Percentiles rank a stretch among this genome's conserved stretches.
These are phyloP conservation scores for Tetraneura akinire DNA, from an alignment of 1,140 invertebrate genomes.

Conservation along the genomic window DNA sequence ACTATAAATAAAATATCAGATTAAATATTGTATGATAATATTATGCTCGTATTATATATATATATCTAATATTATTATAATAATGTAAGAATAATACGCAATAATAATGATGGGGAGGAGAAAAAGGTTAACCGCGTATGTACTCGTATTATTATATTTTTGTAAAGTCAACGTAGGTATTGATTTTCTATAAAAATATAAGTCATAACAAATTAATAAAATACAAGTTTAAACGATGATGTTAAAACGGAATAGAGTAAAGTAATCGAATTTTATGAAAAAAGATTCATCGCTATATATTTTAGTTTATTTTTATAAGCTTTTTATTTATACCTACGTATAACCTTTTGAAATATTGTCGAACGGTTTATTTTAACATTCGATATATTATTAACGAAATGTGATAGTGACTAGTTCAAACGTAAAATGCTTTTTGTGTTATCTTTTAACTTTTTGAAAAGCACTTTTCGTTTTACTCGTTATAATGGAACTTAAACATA, in stretches of 20 bases:
- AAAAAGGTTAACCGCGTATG: too few species aligned
- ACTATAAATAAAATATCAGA: too few species aligned
- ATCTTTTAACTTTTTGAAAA: background rate
- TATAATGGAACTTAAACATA: too few species aligned
- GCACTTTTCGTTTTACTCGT: background rate
- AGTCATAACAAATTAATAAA: conserved; percentile 6
- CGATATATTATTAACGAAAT: background rate
- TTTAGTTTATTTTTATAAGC: background rate
- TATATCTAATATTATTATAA: too few species aligned
- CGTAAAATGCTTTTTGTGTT: background rate
- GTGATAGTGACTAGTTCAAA: background rate
- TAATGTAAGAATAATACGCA: too few species aligned
- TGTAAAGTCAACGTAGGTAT: too few species aligned
- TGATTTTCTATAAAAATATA: too few species aligned
- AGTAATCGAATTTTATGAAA: background rate
- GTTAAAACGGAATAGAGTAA: conserved; percentile 15
- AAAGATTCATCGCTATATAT: background rate
- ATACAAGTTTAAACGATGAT: conserved; percentile 4
- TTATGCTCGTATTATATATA: too few species aligned
- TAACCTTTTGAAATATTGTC: conserved; percentile 5
- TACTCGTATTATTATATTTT: too few species aligned
- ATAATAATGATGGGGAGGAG: too few species aligned
- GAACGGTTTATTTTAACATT: background rate
- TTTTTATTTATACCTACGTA: background rate
- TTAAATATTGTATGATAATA: too few species aligned